Conservation (phyloP, 2,797 vertebrate genomes). For the Acanthopagrus latus region DNA sequence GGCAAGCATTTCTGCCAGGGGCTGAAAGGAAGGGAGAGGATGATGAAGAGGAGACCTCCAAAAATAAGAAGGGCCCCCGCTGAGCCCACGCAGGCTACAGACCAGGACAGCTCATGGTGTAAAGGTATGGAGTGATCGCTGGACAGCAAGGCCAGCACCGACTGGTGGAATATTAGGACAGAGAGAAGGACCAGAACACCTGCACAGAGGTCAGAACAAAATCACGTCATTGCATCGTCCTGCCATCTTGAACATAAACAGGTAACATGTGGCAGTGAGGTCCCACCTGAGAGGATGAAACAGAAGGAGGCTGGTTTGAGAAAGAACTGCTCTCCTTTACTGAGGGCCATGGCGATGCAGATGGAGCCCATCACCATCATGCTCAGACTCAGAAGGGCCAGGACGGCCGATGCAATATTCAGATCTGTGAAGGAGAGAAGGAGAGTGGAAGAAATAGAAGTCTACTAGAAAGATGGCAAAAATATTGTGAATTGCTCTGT, state of each 20-base stretch:
- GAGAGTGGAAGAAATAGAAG: slow-evolving; percentile 3
- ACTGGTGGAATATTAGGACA: slow-evolving; percentile 90
- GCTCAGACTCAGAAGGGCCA: slow-evolving; percentile 89
- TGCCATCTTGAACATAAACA: no score
- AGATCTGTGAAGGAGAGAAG: slow-evolving; percentile 79
- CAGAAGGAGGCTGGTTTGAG: slow-evolving; percentile 91
- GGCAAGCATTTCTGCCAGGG: slow-evolving; percentile 86
- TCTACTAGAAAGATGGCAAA: background rate
- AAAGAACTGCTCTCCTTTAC: slow-evolving; percentile 91
- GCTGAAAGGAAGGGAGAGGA: slow-evolving; percentile 86
- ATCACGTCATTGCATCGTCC: background rate
- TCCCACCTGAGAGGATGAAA: slow-evolving; percentile 91
- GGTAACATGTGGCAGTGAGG: background rate
- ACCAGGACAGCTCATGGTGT: slow-evolving; percentile 91
- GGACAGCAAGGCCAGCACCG: slow-evolving; percentile 85
- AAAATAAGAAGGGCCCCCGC: slow-evolving; percentile 88
- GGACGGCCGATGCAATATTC: slow-evolving; percentile 86
- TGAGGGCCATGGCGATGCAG: slow-evolving; percentile 91
- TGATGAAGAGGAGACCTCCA: slow-evolving; percentile 86
- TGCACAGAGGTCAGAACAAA: slow-evolving; percentile 56
- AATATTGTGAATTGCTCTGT: background rate
- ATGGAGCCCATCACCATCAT: slow-evolving; percentile 91
- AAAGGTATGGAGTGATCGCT: slow-evolving; percentile 85
- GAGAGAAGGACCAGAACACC: slow-evolving; percentile 90
- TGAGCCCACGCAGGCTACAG: slow-evolving; percentile 87